Conservation (phyloP, 2,888 invertebrate genomes). For the Archips crataeganus region DNA sequence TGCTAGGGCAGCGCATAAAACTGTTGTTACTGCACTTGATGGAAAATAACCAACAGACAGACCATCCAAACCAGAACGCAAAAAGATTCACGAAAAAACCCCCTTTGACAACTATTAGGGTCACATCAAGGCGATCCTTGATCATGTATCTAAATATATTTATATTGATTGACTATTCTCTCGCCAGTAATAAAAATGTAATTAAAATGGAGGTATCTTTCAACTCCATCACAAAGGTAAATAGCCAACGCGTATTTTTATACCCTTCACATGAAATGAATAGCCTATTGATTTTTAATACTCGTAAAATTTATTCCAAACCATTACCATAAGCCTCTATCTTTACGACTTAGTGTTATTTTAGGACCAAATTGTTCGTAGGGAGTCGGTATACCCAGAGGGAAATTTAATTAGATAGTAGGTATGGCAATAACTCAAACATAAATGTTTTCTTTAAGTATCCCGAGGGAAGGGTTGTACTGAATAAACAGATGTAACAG, state of each 20-base stretch:
- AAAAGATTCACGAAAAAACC: not conserved
- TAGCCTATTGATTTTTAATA: constrained; percentile 41
- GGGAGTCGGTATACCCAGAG: constrained; percentile 50
- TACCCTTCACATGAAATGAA: constrained; percentile 33
- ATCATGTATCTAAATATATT: too few relatives aligned
- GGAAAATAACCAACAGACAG: constrained; percentile 1
- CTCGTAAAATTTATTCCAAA: constrained; percentile 41
- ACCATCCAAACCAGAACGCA: not conserved
- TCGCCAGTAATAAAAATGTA: not conserved
- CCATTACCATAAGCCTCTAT: constrained; percentile 51
- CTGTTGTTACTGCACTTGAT: not conserved
- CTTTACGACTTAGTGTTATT: constrained; percentile 63
- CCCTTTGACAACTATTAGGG: too few relatives aligned
- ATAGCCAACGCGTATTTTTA: constrained; percentile 10
- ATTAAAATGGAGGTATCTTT: not conserved
- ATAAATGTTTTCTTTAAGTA: constrained; percentile 44
- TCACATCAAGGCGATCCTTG: too few relatives aligned
- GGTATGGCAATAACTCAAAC: constrained; percentile 41
- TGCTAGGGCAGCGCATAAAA: not conserved
- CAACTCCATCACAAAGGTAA: not conserved
- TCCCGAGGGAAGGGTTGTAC: constrained; percentile 39
- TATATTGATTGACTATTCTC: too few relatives aligned
- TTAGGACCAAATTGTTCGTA: constrained; percentile 63
- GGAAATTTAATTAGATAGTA: constrained; percentile 56
- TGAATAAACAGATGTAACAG: constrained; percentile 26